Evolutionary conservation across 2,797 vertebrate species (phyloP), one percentile per base, ranked within the genome.

Genomic region (Lutjanus campechanus): DNA sequence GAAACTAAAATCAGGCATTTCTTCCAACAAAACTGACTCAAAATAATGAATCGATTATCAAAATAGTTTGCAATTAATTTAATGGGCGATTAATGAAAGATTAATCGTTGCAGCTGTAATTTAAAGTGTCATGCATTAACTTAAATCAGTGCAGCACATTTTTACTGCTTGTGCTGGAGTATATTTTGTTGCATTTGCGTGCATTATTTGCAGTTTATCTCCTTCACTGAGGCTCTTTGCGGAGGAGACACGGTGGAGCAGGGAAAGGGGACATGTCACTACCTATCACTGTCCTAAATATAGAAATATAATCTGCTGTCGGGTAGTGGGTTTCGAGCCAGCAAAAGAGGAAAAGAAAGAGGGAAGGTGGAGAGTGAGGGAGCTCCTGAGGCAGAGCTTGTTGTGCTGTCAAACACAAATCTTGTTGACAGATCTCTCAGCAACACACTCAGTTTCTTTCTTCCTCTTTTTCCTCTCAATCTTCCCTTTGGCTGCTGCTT

Each of bases 221-320:
- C 12, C 11, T 54, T 43, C 0, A 0, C 36, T 1, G 2, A 60
- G 12, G 12, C 46, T 47, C 20, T 56, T 50, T 66, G 60, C 29
- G 20, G 17, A 54, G 62, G 41, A 75, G 43, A 73, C 3, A 1
- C 8, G 44, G 13, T 51, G 71, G 22, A 46, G 22, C 55, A 10
- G 15, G 11, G 41, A 61, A 58, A 44, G 29, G n/a, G 46, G 40
- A 76, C 64, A 59, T 47, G 66, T 73, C 76, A 81, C 13, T 58
- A 19, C 0, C 5, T 71, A 61, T 79, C 61, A 50, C 47, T 36
- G 12, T 73, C 65, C 60, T 76, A 85, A 73, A 83, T 83, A 78
- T 56, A 82, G 69, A 73, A 63, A 56, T 62, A 7, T 43, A 69
- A 78, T 82, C 56, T 85, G 69, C 64, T 78, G 66, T 47, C 16